Percentiles rank a stretch among this genome's conserved stretches.
Evolutionary conservation across 23 tunicate species (phyloP).

Genomic region (Ciona savignyi): DNA sequence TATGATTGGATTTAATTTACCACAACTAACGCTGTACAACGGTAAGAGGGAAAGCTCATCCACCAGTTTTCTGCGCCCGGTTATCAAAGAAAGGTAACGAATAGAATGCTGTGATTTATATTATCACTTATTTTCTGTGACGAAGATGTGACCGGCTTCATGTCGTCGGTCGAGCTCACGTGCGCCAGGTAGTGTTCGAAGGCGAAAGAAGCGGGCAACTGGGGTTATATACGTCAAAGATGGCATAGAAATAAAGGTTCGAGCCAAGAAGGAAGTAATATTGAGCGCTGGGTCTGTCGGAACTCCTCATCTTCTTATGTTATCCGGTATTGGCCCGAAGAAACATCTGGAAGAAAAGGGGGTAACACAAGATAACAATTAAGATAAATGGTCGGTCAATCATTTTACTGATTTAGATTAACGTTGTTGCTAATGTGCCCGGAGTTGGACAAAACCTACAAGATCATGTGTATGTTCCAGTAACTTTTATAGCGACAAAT

Average conservation of each 20-base stretch:
- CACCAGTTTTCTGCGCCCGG: constrained; percentile 8
- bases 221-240: constrained; percentile 53
- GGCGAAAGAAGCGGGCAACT: constrained; percentile 6
- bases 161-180: constrained; percentile 40
- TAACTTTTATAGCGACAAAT: not conserved
- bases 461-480: constrained; percentile 28
- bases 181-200: constrained; percentile 35
- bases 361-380: constrained; percentile 10
- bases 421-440: constrained; percentile 20
- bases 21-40: constrained; percentile 4
- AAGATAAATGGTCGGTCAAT: not conserved
- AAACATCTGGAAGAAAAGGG: constrained; percentile 45
- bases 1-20: not conserved
- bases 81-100: constrained; percentile 6
- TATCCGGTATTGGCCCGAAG: constrained; percentile 69
- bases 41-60: constrained; percentile 16
- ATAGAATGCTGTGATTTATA: too few species aligned
- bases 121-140: too few species aligned
- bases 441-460: constrained; percentile 69
- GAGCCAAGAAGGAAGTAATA: constrained; percentile 62
- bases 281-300: constrained; percentile 65
- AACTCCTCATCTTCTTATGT: constrained; percentile 77
- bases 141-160: too few species aligned
- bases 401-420: constrained; percentile 6
- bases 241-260: constrained; percentile 23